Percentiles rank a stretch among this genome's conserved stretches.
Conservation (phyloP, 2,888 invertebrate genomes). For the Blastobasis lacticolella region DNA sequence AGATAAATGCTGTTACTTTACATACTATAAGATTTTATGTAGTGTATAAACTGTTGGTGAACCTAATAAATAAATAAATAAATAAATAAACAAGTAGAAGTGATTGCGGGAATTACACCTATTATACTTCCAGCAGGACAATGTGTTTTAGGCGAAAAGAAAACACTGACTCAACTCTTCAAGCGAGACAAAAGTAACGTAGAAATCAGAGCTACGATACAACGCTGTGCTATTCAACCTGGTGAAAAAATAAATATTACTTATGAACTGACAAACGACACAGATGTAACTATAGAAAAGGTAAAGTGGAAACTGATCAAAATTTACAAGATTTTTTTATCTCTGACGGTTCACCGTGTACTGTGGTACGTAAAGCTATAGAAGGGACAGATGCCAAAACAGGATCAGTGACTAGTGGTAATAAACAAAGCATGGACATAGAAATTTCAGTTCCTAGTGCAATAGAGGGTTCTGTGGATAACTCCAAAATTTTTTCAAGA, state of each 20-base stretch:
- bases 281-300: background rate
- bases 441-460: constrained; percentile 17
- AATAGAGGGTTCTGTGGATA: constrained; percentile 19
- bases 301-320: background rate
- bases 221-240: constrained; percentile 3
- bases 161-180: background rate
- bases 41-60: no score
- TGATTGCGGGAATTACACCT: no score
- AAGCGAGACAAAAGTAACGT: background rate
- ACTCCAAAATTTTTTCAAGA: constrained; percentile 26
- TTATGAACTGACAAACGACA: constrained; percentile 7
- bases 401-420: constrained; percentile 16
- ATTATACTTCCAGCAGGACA: no score
- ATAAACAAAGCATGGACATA: constrained; percentile 13
- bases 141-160: no score
- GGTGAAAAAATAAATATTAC: constrained; percentile 4
- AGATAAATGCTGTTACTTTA: no score
- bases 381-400: constrained; percentile 17
- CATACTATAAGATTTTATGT: no score
- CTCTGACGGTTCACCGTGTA: constrained; percentile 9
- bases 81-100: background rate
- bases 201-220: background rate
- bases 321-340: constrained; percentile 17
- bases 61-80: no score
- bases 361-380: constrained; percentile 14